phyloP scores from a whole-genome alignment of 2,113 vertebrate genomes.

The Tachuris rubrigastra region DNA sequence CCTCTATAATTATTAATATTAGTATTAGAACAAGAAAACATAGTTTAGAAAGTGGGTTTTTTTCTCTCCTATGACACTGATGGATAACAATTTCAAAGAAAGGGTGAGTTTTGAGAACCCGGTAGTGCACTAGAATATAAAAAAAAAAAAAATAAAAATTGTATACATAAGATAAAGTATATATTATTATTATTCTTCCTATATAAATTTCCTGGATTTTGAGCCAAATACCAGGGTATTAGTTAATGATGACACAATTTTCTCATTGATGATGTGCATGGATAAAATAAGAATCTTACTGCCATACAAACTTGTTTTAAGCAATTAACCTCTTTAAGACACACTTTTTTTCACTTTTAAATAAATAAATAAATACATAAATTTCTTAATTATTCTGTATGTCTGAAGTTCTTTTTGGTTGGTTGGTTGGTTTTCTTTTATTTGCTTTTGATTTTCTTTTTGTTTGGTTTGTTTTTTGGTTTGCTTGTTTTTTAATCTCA shows the following conservation, averaged over 20 bases:
- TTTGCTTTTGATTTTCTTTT: no score
- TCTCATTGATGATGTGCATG: background rate
- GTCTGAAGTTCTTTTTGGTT: background rate
- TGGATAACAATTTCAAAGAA: background rate
- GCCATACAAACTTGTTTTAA: background rate
- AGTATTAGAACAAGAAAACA: background rate
- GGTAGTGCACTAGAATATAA: background rate
- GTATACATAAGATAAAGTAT: rapidly evolving
- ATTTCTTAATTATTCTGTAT: background rate
- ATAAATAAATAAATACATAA: no score
- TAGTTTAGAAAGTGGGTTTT: rapidly evolving
- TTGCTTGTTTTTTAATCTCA: background rate
- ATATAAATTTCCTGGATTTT: background rate
- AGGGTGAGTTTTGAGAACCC: background rate
- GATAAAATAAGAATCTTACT: background rate
- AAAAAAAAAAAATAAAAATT: background rate
- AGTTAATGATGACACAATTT: background rate
- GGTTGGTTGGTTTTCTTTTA: background rate
- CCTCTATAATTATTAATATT: background rate
- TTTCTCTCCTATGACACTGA: background rate
- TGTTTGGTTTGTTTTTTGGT: background rate
- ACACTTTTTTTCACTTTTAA: background rate
- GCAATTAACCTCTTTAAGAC: background rate
- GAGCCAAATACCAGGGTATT: background rate
- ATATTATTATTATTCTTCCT: background rate